Evolutionary conservation across 2,888 invertebrate species (phyloP), one percentile per base, ranked within the genome.

Genomic region (Ophraella communa): DNA sequence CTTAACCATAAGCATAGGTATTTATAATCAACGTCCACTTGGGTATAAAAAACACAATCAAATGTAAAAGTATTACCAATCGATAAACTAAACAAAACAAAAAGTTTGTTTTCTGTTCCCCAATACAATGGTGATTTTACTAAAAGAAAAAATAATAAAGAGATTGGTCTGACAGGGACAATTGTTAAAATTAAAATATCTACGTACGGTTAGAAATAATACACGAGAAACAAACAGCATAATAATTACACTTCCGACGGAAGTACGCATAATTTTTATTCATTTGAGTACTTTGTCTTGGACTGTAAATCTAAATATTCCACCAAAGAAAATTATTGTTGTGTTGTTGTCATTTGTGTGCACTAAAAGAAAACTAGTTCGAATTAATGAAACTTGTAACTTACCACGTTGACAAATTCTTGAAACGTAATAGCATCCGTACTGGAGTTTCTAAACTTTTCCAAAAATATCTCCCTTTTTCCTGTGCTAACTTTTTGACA

Each of bases 391-490:
- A n/a, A n/a, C n/a, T n/a, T 39, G 3, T 14, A 0, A 91, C 95
- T 94, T 81, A 95, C 95, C 90, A 95, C 92, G 86, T 95, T 95
- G 73, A 95, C 93, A 83, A 95, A 95, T 80, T 95, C 94, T 85
- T 95, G 95, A 84, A 94, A 95, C 39, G 95, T 94, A 76, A 95
- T 92, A 64, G 94, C 93, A 64, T 90, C 87, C 73, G 88, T 87
- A 71, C 86, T 87, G 24, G 91, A 86, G 76, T 88, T 89, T 73
- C 87, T 86, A 35, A 91, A 89, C 81, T 91, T 89, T 76, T 92
- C 91, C 76, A 89, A 82, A 42, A 93, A 84, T 68, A 91, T 87
- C 84, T 83, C 82, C 27, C 82, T 73, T 72, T 83, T 83, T 51
- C 83, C 82, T 3, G 78, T 76, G 47, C 78, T 78, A 33, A 82